Evolutionary conservation across 1,140 invertebrate genomes (phyloP).

Genomic region (Bombus waltoni): DNA sequence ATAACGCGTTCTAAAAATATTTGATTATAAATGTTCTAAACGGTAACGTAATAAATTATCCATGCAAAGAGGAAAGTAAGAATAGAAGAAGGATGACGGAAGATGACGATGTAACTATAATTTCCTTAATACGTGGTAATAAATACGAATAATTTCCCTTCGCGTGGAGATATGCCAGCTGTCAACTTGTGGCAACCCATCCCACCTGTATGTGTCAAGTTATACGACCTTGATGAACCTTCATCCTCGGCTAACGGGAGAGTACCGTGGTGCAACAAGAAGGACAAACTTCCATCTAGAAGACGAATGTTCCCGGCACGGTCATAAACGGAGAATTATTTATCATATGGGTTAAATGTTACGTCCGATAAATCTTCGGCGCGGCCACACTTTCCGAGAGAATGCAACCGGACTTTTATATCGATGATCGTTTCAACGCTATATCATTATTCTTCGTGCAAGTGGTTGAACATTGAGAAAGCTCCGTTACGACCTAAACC

Average conservation of each 20-base stretch:
- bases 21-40: too few relatives aligned
- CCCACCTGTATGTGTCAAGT: not conserved
- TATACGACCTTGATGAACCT: conserved; percentile 41
- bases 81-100: not conserved
- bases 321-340: conserved; percentile 57
- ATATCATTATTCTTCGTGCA: conserved; percentile 56
- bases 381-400: conserved; percentile 53
- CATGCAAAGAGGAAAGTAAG: not conserved
- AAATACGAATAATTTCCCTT: not conserved
- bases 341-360: conserved; percentile 62
- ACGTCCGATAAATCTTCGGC: conserved; percentile 55
- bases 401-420: conserved; percentile 51
- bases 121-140: not conserved
- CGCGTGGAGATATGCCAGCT: not conserved
- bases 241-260: conserved; percentile 38
- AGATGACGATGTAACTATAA: not conserved
- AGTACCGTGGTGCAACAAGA: conserved; percentile 21
- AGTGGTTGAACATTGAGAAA: conserved; percentile 48
- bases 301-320: conserved; percentile 50
- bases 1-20: too few relatives aligned
- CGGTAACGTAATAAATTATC: too few relatives aligned
- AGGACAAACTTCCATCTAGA: conserved; percentile 31
- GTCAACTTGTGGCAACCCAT: not conserved
- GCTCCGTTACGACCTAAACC: conserved; percentile 52
- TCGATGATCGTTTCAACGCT: conserved; percentile 58